These are phyloP conservation scores for Arremon brunneinucha DNA, from an alignment of 2,797 vertebrate species.

Conservation along the genomic window DNA sequence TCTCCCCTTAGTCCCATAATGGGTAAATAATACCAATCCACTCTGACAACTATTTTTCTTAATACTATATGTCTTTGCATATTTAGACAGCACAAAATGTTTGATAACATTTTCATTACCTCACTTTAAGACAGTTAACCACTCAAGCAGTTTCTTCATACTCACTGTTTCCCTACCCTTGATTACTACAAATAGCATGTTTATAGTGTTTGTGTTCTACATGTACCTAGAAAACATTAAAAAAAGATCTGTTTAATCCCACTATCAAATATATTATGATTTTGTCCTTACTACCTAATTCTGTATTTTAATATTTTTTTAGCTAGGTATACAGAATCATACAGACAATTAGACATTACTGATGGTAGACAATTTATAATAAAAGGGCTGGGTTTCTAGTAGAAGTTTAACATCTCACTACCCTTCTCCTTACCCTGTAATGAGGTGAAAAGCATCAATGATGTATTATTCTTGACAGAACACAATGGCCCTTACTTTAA, in stretches of 20 bases:
- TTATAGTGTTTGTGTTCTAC: not conserved
- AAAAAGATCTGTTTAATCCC: not conserved
- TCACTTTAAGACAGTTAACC: not conserved
- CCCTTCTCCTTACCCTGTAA: not conserved
- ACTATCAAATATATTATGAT: not conserved
- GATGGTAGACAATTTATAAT: not conserved
- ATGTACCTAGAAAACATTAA: not conserved
- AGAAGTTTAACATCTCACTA: not conserved
- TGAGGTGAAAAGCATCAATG: not conserved
- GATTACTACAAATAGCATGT: not conserved
- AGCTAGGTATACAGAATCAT: not conserved
- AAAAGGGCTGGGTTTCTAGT: not conserved
- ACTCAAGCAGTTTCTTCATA: not conserved
- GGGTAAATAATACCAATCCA: not conserved
- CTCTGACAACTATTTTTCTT: not conserved
- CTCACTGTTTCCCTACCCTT: not conserved
- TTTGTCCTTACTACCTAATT: not conserved
- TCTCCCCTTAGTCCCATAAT: not conserved
- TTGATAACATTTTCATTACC: not conserved
- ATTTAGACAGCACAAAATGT: not conserved
- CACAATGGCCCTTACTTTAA: not conserved
- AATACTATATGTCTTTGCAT: not conserved
- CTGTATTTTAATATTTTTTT: not conserved
- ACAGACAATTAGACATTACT: not conserved
- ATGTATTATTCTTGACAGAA: slow-evolving; percentile 44